Conservation (phyloP, 2,888 invertebrate species). For the Entomobrya multifasciata region DNA sequence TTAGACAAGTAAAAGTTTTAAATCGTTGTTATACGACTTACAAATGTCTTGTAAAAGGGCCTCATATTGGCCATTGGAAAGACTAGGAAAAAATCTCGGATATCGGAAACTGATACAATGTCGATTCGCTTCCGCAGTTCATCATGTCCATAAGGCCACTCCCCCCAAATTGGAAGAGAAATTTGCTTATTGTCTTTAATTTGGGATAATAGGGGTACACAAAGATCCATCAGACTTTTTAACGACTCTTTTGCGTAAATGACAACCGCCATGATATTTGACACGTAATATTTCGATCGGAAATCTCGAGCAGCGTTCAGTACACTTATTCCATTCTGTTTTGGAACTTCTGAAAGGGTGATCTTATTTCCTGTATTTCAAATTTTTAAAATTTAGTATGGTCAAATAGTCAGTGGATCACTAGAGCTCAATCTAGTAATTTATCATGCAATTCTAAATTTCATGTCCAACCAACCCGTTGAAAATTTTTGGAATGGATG, state of each 20-base stretch:
- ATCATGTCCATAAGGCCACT: conserved; percentile 82
- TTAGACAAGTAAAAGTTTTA: neutral
- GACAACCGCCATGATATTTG: conserved; percentile 69
- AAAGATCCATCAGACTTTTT: conserved; percentile 82
- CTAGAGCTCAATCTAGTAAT: no score
- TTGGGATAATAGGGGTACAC: conserved; percentile 81
- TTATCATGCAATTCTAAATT: conserved; percentile 57
- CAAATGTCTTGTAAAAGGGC: conserved; percentile 82
- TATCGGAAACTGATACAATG: conserved; percentile 83
- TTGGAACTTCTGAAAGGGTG: conserved; percentile 61
- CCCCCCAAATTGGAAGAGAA: conserved; percentile 81
- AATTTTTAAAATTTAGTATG: neutral
- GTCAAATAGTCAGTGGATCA: no score
- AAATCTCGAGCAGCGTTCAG: conserved; percentile 57
- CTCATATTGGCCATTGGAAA: conserved; percentile 83
- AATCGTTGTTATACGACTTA: conserved; percentile 78
- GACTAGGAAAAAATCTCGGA: conserved; percentile 81
- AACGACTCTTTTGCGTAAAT: conserved; percentile 59
- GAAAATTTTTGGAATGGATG: conserved; percentile 97
- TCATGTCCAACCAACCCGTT: conserved; percentile 84
- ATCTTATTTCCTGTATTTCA: conserved; percentile 63
- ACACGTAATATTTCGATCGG: conserved; percentile 61
- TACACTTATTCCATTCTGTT: conserved; percentile 63
- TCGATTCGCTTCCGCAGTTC: conserved; percentile 81
- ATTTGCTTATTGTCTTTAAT: conserved; percentile 82